Conservation (phyloP, 2,113 vertebrate genomes). For the Sphaerodactylus townsendi region DNA sequence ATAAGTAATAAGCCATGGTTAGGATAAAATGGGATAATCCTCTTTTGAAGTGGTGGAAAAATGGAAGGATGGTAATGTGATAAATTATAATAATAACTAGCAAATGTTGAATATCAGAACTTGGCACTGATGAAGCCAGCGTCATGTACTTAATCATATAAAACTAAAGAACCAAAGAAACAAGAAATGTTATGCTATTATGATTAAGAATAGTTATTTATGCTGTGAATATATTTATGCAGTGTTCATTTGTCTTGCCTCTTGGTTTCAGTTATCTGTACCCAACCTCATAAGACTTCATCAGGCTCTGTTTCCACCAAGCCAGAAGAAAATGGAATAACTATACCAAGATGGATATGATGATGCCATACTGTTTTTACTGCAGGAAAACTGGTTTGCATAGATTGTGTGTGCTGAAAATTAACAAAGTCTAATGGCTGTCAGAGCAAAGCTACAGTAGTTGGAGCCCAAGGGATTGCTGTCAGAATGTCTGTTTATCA, state of each 20-base stretch:
- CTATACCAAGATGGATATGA: conserved; percentile 80
- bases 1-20: too few relatives aligned
- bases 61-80: too few relatives aligned
- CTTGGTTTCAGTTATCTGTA: conserved; percentile 78
- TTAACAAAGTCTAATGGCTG: conserved; percentile 7
- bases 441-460: conserved; percentile 22
- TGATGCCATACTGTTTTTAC: conserved; percentile 81
- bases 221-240: background rate
- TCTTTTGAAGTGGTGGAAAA: too few relatives aligned
- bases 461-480: conserved; percentile 20
- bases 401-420: conserved; percentile 34
- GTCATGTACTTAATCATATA: background rate
- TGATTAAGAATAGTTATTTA: background rate
- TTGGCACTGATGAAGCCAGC: background rate
- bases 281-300: conserved; percentile 83
- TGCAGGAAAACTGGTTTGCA: conserved; percentile 79
- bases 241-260: background rate
- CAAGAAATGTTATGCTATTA: background rate
- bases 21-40: too few relatives aligned
- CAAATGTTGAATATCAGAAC: too few relatives aligned
- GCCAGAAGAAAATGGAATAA: conserved; percentile 65
- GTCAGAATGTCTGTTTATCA: conserved; percentile 13
- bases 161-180: background rate
- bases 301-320: conserved; percentile 85
- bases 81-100: too few relatives aligned